phyloP scores from a whole-genome alignment of 2,113 vertebrate species.

The Bubalus kerabau region DNA sequence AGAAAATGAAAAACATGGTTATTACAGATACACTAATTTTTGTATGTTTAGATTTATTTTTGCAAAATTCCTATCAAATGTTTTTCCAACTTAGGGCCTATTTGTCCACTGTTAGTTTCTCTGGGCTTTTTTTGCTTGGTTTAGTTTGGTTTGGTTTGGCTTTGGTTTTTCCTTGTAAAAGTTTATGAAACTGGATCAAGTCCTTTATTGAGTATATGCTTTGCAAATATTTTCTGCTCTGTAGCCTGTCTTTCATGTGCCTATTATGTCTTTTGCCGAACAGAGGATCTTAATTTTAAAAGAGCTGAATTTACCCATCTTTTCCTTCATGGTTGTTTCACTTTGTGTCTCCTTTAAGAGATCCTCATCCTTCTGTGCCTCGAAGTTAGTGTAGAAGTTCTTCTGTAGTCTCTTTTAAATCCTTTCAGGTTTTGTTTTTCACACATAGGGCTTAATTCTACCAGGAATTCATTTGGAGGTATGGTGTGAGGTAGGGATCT shows the following conservation, averaged over 20 bases:
- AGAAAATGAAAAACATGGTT: background rate
- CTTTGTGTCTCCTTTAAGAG: conserved; percentile 19
- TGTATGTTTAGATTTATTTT: background rate
- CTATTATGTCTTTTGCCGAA: background rate
- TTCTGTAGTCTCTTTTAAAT: background rate
- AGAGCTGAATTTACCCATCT: background rate
- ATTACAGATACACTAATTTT: background rate
- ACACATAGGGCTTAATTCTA: background rate
- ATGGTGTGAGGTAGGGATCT: background rate
- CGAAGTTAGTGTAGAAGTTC: background rate
- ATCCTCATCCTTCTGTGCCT: background rate
- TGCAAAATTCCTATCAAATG: background rate
- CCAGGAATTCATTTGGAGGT: background rate
- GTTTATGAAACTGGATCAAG: background rate
- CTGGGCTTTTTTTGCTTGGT: background rate
- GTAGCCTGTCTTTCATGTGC: background rate
- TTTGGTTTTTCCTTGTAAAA: background rate
- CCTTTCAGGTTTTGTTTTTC: background rate
- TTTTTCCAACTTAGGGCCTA: background rate
- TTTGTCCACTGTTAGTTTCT: background rate
- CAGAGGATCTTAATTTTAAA: background rate
- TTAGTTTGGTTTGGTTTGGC: background rate
- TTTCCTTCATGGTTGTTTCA: background rate
- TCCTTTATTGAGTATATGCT: background rate
- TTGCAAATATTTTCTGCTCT: background rate